Evolutionary conservation across 1,140 invertebrate genomes (phyloP), one percentile per base, ranked within the genome.

Genomic region (Caenorhabditis briggsae): DNA sequence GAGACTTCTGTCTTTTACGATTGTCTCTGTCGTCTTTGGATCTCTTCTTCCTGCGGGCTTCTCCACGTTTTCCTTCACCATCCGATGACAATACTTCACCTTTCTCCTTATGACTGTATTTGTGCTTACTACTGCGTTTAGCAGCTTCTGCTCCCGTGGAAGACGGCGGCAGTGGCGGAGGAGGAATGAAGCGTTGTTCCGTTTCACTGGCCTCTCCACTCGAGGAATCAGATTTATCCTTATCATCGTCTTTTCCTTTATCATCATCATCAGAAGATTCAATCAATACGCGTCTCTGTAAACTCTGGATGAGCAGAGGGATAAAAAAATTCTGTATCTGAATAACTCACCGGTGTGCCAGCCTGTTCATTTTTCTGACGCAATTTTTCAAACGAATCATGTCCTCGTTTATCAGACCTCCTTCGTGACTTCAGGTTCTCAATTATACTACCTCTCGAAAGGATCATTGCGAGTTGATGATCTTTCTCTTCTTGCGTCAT

Each of bases 401-500:
- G 43, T 43, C 33, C 56, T 16, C 25, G 12, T 20, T 53, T 50
- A 33, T 78, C 70, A 53, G 46, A 50, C 23, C 70, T 78, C 18
- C 70, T 12, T 9, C 70, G 16, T 23, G 70, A 78, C 12, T 78
- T 78, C 46, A 78, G 20, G n/a, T 78, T 78, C 1, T 78, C 70
- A 50, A 53, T 53, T 18, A 78, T 78, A 23, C 70, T 50, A 50
- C 70, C 70, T 50, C 50, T 78, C 11, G 70, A 78, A 11, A 78
- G 70, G 23, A 78, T 48, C n/a, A 78, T 5, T 23, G 70, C 70
- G 11, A 78, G 70, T 50, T 50, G 70, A 78, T 78, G 70, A 78
- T 78, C 70, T 78, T 78, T 78, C n/a, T 78, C 70, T 53, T 78
- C 70, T 50, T 78, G 70, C 14, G 70, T 78, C 70, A 78, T 12